Evolutionary conservation across 2,888 invertebrate genomes (phyloP).

Genomic region (Sphaerophoria taeniata): DNA sequence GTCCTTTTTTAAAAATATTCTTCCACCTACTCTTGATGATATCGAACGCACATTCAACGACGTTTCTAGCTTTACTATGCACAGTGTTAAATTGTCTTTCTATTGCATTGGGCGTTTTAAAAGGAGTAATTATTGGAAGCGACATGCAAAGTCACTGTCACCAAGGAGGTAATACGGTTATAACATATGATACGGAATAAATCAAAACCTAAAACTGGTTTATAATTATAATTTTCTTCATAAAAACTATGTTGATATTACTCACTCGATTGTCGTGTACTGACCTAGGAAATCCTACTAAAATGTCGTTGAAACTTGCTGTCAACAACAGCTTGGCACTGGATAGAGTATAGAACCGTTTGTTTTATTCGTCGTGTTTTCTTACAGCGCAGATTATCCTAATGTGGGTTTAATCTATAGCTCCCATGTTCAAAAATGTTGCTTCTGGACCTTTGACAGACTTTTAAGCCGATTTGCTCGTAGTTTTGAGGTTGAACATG

Average conservation of each 20-base stretch:
- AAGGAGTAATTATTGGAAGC: too few species aligned
- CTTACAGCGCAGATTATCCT: neutral
- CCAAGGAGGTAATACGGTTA: too few species aligned
- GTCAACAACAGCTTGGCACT: too few species aligned
- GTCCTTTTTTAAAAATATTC: neutral
- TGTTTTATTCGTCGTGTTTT: neutral
- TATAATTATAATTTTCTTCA: too few species aligned
- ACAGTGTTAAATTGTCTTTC: neutral
- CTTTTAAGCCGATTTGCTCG: neutral
- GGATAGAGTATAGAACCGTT: neutral
- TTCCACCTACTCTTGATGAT: neutral
- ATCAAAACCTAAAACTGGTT: neutral
- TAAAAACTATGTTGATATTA: neutral
- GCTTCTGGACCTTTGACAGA: neutral
- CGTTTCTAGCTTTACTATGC: too few species aligned
- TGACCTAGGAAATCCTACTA: too few species aligned
- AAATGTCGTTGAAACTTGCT: constrained; percentile 1
- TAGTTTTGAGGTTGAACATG: too few species aligned
- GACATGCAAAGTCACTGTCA: too few species aligned
- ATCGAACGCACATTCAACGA: too few species aligned
- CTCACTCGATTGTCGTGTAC: too few species aligned
- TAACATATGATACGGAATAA: too few species aligned
- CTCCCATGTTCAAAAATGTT: constrained; percentile 1
- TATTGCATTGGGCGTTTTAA: neutral
- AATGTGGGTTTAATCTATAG: neutral